Evolutionary conservation across 2,797 vertebrate species (phyloP).

Genomic region (Antrozous pallidus): DNA sequence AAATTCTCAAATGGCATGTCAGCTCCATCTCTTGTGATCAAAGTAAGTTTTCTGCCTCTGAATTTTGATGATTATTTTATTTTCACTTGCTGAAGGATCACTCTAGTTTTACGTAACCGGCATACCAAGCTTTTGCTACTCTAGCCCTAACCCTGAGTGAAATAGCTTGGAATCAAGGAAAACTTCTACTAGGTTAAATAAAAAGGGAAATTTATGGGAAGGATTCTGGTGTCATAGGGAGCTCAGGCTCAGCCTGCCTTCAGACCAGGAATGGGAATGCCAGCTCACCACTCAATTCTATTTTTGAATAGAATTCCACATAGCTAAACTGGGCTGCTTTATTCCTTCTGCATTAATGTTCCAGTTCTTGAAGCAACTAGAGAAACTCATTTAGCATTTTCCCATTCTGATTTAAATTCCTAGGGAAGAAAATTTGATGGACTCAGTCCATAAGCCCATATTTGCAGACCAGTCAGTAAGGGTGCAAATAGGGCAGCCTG

Average conservation of each 20-base stretch:
- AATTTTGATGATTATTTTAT: constrained; percentile 35
- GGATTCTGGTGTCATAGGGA: not conserved
- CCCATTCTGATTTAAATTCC: constrained; percentile 4
- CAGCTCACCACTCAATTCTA: not conserved
- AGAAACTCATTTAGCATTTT: constrained; percentile 17
- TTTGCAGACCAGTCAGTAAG: not conserved
- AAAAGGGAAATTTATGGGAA: not conserved
- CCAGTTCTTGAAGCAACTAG: not conserved
- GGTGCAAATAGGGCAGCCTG: not conserved
- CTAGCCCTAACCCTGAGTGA: not conserved
- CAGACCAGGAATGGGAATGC: not conserved
- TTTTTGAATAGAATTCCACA: not conserved
- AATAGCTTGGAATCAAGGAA: not conserved
- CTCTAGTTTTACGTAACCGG: not conserved
- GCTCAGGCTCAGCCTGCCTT: not conserved
- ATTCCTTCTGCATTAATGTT: not conserved
- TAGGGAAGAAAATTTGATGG: not conserved
- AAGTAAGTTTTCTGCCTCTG: constrained; percentile 11
- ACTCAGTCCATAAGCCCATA: not conserved
- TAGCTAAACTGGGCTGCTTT: not conserved
- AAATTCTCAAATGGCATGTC: not conserved
- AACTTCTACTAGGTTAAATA: not conserved
- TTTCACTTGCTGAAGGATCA: constrained; percentile 2
- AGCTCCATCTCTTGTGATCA: not conserved
- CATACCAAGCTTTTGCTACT: not conserved